A percentile compares a stretch with the other conserved stretches of the same genome.
Evolutionary conservation across 2,797 vertebrate species (phyloP).

Genomic region (Lepus townsendii): DNA sequence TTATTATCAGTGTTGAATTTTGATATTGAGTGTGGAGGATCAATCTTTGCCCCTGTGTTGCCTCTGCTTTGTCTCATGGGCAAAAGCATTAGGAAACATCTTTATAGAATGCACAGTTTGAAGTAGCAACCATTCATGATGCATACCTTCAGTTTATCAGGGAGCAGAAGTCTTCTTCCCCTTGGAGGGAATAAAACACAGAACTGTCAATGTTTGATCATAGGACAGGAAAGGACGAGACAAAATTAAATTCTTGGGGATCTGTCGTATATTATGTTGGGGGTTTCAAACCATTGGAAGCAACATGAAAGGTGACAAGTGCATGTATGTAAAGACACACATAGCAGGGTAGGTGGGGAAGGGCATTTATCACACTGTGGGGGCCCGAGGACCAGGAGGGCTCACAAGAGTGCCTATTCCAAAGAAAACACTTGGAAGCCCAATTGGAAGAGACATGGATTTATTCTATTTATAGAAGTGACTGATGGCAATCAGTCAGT

Average conservation of each 20-base stretch:
- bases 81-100: neutral
- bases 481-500: too few relatives aligned
- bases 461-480: too few relatives aligned
- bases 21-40: neutral
- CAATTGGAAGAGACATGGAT: too few relatives aligned
- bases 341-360: neutral
- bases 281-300: neutral
- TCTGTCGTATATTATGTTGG: neutral
- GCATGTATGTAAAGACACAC: rapidly evolving
- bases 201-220: conserved; percentile 1
- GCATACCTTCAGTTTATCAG: neutral
- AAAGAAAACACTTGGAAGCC: too few relatives aligned
- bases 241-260: neutral
- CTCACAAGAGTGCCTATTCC: too few relatives aligned
- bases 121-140: neutral
- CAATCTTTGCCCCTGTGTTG: neutral
- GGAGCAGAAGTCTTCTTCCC: neutral
- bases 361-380: neutral
- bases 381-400: too few relatives aligned
- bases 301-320: neutral
- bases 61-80: neutral
- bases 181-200: neutral
- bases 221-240: neutral
- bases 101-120: neutral
- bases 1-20: neutral